phyloP scores from a whole-genome alignment of 2,888 invertebrate species.

The Epinotia ramella region DNA sequence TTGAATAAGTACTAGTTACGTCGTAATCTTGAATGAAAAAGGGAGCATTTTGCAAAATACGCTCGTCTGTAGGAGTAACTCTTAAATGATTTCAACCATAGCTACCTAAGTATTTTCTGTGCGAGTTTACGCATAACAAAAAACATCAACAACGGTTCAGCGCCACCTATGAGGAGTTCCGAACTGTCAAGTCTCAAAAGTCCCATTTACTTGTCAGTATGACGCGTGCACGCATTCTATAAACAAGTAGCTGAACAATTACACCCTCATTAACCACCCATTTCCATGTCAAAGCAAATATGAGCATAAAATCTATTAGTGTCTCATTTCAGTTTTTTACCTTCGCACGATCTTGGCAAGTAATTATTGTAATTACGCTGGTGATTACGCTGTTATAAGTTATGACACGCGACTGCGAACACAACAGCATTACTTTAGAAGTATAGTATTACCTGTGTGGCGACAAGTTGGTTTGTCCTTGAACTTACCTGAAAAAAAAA shows the following conservation, averaged over 20 bases:
- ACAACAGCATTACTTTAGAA: no score
- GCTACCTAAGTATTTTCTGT: no score
- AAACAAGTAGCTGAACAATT: not conserved
- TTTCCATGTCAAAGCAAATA: not conserved
- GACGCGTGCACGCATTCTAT: not conserved
- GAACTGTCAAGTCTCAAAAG: not conserved
- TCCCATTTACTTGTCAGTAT: not conserved
- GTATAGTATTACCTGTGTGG: not conserved
- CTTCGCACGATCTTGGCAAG: not conserved
- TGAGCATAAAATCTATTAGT: conserved; percentile 11
- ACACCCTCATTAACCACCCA: conserved; percentile 9
- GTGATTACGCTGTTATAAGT: not conserved
- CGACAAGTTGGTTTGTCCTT: not conserved
- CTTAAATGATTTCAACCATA: no score
- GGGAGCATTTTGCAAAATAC: no score
- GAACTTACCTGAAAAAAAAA: conserved; percentile 23
- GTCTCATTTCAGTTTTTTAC: not conserved
- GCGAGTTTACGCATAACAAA: no score
- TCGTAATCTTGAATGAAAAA: no score
- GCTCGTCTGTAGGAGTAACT: no score
- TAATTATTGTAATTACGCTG: conserved; percentile 2
- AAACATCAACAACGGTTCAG: no score
- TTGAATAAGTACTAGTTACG: no score
- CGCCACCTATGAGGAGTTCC: no score
- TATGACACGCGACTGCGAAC: not conserved